Base-by-base conservation (phyloP, 2,113 vertebrate genomes). In the Tachuris rubrigastra region DNA sequence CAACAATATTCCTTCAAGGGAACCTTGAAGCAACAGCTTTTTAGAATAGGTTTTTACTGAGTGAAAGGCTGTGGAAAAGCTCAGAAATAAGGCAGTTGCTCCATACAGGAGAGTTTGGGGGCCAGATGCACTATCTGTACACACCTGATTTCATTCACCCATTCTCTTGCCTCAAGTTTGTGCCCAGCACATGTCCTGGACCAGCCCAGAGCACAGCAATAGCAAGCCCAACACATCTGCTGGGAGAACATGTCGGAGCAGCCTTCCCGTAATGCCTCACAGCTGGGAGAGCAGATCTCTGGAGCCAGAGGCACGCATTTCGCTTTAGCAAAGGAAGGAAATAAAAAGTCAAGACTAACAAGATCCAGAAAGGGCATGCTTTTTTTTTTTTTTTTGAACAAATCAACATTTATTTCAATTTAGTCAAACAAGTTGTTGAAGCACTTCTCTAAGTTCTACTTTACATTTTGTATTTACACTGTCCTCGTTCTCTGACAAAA, bases 381-480 rank as follows among this genome's bases (percentile, higher is more conserved):
- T 77, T 78, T 78, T 75, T 77, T 74, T 82, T 78, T 77, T 87
- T 96, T 91, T 93, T 94, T 86, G 65, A 94, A 92, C 62, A 96
- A 96, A 96, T 90, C 76, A 90, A 96, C 88, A 93, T 96, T 96
- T 96, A 96, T 95, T 95, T 95, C 69, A 73, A 46, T 86, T 60
- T 88, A 92, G 52, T 94, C 90, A 90, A 95, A 96, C 95, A 96
- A 77, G 80, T 86, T 1, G 1, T 90, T 80, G 93, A 91, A 96
- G 87, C 93, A 63, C 88, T 96, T 92, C 86, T 95, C 92, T 94
- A 91, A 81, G 33, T 90, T 88, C 93, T 95, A 66, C 92, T 97
- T 96, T 96, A 96, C 95, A 97, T 96, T 95, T 93, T 82, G 41
- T 94, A 96, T 96, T 87, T 96, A 97, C 95, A 96, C 93, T 95